These are phyloP conservation scores for Fissipunctia ypsillon DNA, from an alignment of 2,888 invertebrate genomes.

Conservation along the genomic window DNA sequence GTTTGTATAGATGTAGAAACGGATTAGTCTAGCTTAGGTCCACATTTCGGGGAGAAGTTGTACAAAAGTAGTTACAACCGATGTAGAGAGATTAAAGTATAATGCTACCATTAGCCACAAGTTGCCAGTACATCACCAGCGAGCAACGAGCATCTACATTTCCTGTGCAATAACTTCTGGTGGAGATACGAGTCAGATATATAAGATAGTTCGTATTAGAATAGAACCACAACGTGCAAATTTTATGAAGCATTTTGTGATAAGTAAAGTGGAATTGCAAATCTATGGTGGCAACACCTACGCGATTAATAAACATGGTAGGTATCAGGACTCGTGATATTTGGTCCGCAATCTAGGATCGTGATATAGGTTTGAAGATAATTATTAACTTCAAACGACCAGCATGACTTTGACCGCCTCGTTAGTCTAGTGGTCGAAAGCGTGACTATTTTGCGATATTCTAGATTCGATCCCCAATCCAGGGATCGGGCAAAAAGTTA, in stretches of 20 bases:
- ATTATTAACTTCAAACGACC: conserved; percentile 11
- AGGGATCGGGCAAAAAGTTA: too few relatives aligned
- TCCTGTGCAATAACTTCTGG: conserved; percentile 9
- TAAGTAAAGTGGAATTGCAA: conserved; percentile 30
- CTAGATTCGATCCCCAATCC: not conserved
- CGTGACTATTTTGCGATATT: not conserved
- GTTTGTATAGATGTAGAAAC: too few relatives aligned
- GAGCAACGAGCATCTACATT: conserved; percentile 22
- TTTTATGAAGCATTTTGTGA: conserved; percentile 39
- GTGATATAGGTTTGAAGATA: too few relatives aligned
- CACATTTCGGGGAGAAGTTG: not conserved
- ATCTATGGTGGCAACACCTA: conserved; percentile 34
- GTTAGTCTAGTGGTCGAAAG: not conserved
- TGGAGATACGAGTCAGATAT: conserved; percentile 9
- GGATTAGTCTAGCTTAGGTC: too few relatives aligned
- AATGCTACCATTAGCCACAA: conserved; percentile 10
- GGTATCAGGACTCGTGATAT: conserved; percentile 38
- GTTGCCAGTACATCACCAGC: conserved; percentile 20
- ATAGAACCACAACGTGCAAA: conserved; percentile 28
- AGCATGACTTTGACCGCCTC: not conserved
- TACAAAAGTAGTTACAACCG: not conserved
- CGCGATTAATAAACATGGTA: conserved; percentile 40
- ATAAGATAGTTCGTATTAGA: conserved; percentile 30
- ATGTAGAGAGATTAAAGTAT: conserved; percentile 18
- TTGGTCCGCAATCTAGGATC: conserved; percentile 36